A percentile compares a stretch with the other conserved stretches of the same genome.
These are phyloP conservation scores for Diadema setosum DNA, from an alignment of 35 echinoderm and acorn worm species.

Conservation along the genomic window DNA sequence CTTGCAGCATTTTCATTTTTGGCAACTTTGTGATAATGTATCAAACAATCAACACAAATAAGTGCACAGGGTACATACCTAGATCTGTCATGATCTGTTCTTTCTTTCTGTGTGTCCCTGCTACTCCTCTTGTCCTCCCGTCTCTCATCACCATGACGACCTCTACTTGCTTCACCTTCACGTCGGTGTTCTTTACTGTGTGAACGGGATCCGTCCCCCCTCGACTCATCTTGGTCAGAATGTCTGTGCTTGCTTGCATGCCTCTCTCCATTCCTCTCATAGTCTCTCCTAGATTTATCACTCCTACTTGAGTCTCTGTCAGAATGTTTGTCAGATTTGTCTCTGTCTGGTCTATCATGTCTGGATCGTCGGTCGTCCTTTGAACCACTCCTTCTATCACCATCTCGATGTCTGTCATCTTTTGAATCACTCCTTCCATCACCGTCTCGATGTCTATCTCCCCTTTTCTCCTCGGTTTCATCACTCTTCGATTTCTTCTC, in stretches of 20 bases:
- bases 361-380: neutral
- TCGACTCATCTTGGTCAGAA: too few species aligned
- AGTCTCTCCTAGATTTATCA: neutral
- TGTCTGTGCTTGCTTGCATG: conserved; percentile 4
- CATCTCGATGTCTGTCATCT: neutral
- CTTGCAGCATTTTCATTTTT: too few species aligned
- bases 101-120: too few species aligned
- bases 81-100: neutral
- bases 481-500: neutral
- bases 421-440: neutral
- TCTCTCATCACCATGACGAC: neutral
- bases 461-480: neutral
- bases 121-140: too few species aligned
- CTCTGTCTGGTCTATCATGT: neutral
- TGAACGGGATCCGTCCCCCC: too few species aligned
- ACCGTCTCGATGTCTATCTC: neutral
- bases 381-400: neutral
- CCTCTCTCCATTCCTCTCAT: neutral
- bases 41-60: too few species aligned
- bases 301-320: neutral
- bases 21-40: too few species aligned
- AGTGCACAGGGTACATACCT: too few species aligned
- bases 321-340: neutral
- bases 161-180: conserved; percentile 11
- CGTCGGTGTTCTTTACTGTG: too few species aligned